Base-by-base conservation (phyloP, 2,888 invertebrate genomes). In the Drosophila lutescens region DNA sequence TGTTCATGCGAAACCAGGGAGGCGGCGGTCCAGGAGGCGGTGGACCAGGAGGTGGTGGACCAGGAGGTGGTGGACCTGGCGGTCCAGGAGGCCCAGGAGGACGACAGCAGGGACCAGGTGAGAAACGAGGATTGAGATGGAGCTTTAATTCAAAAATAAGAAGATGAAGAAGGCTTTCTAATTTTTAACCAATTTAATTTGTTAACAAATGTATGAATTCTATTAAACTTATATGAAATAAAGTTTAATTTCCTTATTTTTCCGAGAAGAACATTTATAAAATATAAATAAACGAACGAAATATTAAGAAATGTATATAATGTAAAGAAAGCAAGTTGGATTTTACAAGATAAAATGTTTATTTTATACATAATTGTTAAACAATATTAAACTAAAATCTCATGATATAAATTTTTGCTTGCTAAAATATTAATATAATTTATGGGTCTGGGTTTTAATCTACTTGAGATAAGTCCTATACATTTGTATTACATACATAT, bases 81-180 rank as follows among this genome's bases (percentile, higher is more conserved):
- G 79, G 79, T 13, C 30, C 30, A 8, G 30, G 30, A 8, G 78
- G 84, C 8, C 78, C 79, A 23, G 85, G 79, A 34, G 89, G 90
- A 47, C 90, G 77, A 41, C 90, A 55, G 26, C 65, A 89, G 66
- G 91, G 89, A 59, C 89, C 90, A 71, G 89, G 91, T 89, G 69
- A 68, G 54, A 40, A 36, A 8, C 6, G 15, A 2, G n/a, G 3
- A 12, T 5, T 26, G 12, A 12, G 4, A 8, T 12, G 32, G 32
- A 32, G 13, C 5, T n/a, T 13, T n/a, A 50, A 34, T 23, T 4
- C 10, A 5, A n/a, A 10, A 23, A 10, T n/a, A 5, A 15, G 5
- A 12, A 56, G 2, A 9, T 12, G 4, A 3, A n/a, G 13, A 30
- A 30, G 2, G 17, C 13, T 7, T 17, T 30, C 9, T 26, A 1